phyloP scores from a whole-genome alignment of 2,113 vertebrate species.

The Notarius lentiginosus region DNA sequence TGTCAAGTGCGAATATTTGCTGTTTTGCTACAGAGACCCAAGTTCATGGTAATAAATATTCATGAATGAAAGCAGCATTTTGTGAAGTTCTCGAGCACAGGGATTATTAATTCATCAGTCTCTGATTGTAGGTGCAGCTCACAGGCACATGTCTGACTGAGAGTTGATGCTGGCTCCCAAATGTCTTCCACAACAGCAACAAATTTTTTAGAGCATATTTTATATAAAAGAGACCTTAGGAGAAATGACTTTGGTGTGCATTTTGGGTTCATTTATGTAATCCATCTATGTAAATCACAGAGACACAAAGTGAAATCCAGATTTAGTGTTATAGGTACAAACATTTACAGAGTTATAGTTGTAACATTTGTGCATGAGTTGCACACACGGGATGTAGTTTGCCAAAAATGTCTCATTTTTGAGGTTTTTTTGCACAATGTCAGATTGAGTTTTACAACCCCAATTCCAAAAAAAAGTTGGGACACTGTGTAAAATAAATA shows the following conservation, averaged over 20 bases:
- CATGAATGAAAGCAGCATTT: constrained; percentile 70
- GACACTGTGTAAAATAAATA: too few species aligned
- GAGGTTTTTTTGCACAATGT: background rate
- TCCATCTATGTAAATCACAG: background rate
- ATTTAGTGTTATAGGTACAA: background rate
- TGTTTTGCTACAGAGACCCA: constrained; percentile 57
- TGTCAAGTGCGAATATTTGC: constrained; percentile 55
- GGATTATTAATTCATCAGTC: constrained; percentile 66
- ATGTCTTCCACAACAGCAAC: too few species aligned
- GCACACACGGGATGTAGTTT: background rate
- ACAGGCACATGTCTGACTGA: constrained; percentile 38
- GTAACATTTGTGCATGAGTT: background rate
- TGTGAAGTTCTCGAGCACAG: constrained; percentile 68
- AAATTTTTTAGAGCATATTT: background rate
- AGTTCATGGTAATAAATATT: constrained; percentile 70
- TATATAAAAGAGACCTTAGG: background rate
- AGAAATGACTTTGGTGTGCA: background rate
- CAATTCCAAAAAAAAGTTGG: too few species aligned
- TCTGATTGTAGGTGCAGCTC: constrained; percentile 56
- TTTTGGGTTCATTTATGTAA: background rate
- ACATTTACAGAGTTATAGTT: background rate
- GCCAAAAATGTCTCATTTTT: too few species aligned
- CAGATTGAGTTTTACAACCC: background rate
- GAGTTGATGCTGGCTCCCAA: background rate
- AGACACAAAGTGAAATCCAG: background rate